A percentile compares a stretch with the other conserved stretches of the same genome.
Conservation (phyloP, 1,140 invertebrate genomes). For the Pollicipes pollicipes region DNA sequence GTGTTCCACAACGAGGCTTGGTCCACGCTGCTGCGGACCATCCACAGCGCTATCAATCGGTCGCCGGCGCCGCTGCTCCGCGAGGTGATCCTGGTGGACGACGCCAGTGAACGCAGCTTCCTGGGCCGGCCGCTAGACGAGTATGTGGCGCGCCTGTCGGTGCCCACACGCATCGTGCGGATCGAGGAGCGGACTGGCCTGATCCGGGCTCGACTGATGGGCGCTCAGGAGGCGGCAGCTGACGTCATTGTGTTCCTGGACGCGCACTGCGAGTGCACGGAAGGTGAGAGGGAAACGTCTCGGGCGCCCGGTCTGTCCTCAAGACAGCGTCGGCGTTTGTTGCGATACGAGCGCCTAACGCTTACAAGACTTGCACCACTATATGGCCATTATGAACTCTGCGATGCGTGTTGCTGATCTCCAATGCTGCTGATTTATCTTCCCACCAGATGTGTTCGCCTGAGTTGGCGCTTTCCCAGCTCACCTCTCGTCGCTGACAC, state of each 20-base stretch:
- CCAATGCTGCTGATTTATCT: too few species aligned
- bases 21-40: conserved; percentile 60
- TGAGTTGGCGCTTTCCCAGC: too few species aligned
- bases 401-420: too few species aligned
- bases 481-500: too few species aligned
- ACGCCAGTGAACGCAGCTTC: conserved; percentile 59
- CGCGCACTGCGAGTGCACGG: conserved; percentile 85
- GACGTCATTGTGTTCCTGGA: conserved; percentile 76
- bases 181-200: conserved; percentile 54
- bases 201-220: conserved; percentile 66
- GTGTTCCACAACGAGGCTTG: too few species aligned
- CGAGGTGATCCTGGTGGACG: conserved; percentile 84
- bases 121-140: conserved; percentile 56
- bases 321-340: too few species aligned
- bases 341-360: too few species aligned
- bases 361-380: too few species aligned
- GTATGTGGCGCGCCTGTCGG: conserved; percentile 46
- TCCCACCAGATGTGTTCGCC: too few species aligned
- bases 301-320: too few species aligned
- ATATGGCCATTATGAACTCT: too few species aligned
- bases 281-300: too few species aligned
- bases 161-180: conserved; percentile 47
- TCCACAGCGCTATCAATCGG: conserved; percentile 62
- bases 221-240: conserved; percentile 55
- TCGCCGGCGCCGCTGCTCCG: conserved; percentile 53